These are phyloP conservation scores for Bothrops alternatus DNA, from an alignment of 2,797 vertebrate genomes.

Conservation along the genomic window DNA sequence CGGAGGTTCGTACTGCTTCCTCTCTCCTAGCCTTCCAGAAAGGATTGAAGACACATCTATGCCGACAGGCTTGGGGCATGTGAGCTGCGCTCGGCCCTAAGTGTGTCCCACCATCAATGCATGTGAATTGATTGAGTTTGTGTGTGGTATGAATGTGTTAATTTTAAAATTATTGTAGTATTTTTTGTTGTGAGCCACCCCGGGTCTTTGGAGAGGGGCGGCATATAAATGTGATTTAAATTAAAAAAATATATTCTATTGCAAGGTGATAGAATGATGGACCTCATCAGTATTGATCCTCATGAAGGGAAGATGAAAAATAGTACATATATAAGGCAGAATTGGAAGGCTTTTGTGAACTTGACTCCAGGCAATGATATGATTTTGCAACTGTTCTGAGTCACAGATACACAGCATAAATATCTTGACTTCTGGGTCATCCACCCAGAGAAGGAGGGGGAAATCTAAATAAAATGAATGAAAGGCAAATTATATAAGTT, in stretches of 20 bases:
- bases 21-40: no score
- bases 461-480: not conserved
- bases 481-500: not conserved
- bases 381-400: not conserved
- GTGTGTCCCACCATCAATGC: no score
- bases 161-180: no score
- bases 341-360: not conserved
- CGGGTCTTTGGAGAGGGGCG: no score
- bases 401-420: not conserved
- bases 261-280: not conserved
- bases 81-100: no score
- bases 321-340: not conserved
- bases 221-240: no score
- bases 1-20: no score
- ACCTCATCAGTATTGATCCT: not conserved
- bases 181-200: no score
- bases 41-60: no score
- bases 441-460: not conserved
- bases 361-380: not conserved
- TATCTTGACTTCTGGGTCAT: not conserved
- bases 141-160: no score
- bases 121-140: no score
- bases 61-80: no score
- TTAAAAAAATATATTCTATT: not conserved
- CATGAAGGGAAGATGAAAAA: not conserved